Base-by-base conservation (phyloP, 2,797 vertebrate genomes). In the Gobio occitaniae region DNA sequence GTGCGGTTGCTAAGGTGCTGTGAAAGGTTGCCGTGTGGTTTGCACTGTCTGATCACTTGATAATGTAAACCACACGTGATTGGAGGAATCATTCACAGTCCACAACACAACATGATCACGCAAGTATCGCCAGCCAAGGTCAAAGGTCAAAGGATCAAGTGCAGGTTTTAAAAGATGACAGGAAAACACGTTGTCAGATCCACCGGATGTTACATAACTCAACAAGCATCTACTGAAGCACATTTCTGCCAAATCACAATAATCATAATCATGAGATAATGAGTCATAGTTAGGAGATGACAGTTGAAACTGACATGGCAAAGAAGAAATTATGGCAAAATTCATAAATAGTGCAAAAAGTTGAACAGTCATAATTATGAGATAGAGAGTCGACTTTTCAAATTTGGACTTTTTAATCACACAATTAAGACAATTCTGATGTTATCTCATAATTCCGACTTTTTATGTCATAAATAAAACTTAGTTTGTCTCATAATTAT, bases 61-160 rank as follows among this genome's bases (percentile, higher is more conserved):
- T 50, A 50, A 50, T 2, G 12, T 5, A 11, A 11, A 13, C 17
- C 69, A 15, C 41, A 71, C 56, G 4, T 10, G 19, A 25, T 70
- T n/a, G 15, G 21, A 71, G 69, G n/a, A 72, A 29, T 72, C 72
- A 48, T 41, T 25, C 63, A 44, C 4, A 25, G 50, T 52, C 16
- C 21, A 47, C 11, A 72, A 29, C 4, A 17, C 25, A 19, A 32
- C 13, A 63, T 6, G 8, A 17, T 29, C 56, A 25, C 10, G 13
- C 13, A 29, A 25, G 25, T 6, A 9, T 15, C 2, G 1, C 15
- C 70, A 74, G 25, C 2, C 15, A 11, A 11, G 71, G 71, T 74
- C 71, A 74, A 50, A 74, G 71, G 70, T 74, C 70, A 74, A 17
- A 63, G 25, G 15, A 52, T 32, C 71, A 50, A 32, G 47, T 11